These are phyloP conservation scores for Falco naumanni DNA, from an alignment of 2,797 vertebrate genomes.

Conservation along the genomic window DNA sequence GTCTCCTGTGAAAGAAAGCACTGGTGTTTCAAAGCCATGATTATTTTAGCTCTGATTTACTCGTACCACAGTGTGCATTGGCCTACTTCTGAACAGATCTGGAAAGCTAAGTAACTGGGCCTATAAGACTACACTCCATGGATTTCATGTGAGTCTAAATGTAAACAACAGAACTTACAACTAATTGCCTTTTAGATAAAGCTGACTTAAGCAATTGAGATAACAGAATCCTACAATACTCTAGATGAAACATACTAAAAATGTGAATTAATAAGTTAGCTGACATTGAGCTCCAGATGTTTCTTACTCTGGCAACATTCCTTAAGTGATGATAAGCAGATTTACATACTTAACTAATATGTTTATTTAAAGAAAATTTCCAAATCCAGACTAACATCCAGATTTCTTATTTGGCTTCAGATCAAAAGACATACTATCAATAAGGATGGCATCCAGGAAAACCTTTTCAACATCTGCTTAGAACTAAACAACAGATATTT, in stretches of 20 bases:
- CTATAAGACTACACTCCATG: neutral
- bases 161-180: conserved; percentile 67
- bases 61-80: neutral
- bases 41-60: neutral
- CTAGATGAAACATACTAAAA: conserved; percentile 65
- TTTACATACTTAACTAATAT: conserved; percentile 83
- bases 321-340: conserved; percentile 80
- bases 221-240: conserved; percentile 72
- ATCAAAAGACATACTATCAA: conserved; percentile 76
- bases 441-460: conserved; percentile 71
- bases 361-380: conserved; percentile 82
- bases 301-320: conserved; percentile 74
- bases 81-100: neutral
- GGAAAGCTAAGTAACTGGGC: neutral
- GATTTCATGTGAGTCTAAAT: conserved; percentile 47
- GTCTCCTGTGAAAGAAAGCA: neutral
- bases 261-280: conserved; percentile 78
- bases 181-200: conserved; percentile 71
- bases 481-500: conserved; percentile 76
- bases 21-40: neutral
- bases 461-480: conserved; percentile 78
- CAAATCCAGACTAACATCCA: conserved; percentile 79
- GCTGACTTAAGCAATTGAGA: conserved; percentile 76
- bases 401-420: conserved; percentile 78
- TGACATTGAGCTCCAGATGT: conserved; percentile 78